Percentiles rank a stretch among this genome's conserved stretches.
Conservation (phyloP, 2,113 vertebrate genomes). For the Australoheros scitulus region DNA sequence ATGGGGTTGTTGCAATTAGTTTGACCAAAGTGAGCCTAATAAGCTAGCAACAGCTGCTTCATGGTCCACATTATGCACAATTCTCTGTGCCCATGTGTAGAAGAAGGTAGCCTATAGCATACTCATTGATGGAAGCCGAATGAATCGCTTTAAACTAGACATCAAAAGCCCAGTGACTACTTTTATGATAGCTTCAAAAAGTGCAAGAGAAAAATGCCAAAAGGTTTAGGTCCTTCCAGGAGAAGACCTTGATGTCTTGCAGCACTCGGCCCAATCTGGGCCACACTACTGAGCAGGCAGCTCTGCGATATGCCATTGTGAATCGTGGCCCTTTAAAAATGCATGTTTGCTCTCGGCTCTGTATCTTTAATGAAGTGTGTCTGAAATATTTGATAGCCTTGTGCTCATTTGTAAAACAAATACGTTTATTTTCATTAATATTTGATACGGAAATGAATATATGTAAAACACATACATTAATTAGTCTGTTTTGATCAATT, state of each 20-base stretch:
- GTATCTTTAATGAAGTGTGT: conserved; percentile 78
- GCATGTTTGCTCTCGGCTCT: conserved; percentile 75
- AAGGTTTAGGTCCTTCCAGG: not conserved
- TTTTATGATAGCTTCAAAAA: conserved; percentile 9
- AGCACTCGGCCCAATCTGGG: conserved; percentile 44
- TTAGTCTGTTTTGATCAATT: conserved; percentile 81
- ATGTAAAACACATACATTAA: conserved; percentile 82
- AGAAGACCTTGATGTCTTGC: conserved; percentile 34
- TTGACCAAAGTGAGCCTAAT: not conserved
- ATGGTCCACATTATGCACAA: not conserved
- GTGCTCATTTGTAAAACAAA: conserved; percentile 79
- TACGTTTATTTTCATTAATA: conserved; percentile 79
- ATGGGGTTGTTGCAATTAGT: not conserved
- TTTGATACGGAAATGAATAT: conserved; percentile 80
- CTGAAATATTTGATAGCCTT: conserved; percentile 77
- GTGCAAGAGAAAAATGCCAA: not conserved
- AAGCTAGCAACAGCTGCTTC: not conserved
- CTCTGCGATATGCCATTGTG: conserved; percentile 53
- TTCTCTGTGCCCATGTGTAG: not conserved
- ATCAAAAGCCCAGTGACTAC: not conserved
- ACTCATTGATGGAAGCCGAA: not conserved
- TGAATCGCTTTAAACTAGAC: not conserved
- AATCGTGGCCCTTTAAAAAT: conserved; percentile 75
- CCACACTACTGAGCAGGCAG: conserved; percentile 37
- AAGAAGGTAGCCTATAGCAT: not conserved